Conservation (phyloP, 1,140 invertebrate species). For the Melanaphis sacchari region DNA sequence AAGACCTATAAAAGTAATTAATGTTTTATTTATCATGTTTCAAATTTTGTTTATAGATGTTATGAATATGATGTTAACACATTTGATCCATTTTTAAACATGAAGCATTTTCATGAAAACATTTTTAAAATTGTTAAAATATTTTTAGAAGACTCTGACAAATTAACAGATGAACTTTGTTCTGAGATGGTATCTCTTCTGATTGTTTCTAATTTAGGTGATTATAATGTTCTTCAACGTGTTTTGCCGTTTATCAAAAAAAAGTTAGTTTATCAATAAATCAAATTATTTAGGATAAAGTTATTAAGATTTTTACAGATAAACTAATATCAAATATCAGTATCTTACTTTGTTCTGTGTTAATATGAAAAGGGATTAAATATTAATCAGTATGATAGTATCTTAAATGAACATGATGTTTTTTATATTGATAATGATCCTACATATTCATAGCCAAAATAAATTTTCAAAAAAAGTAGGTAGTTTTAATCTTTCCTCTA, state of each 20-base stretch:
- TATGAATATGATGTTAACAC: conserved; percentile 39
- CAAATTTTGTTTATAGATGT: conserved; percentile 38
- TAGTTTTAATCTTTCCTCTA: too few species aligned
- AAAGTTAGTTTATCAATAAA: conserved; percentile 21
- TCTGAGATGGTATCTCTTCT: conserved; percentile 41
- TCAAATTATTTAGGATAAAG: conserved; percentile 2
- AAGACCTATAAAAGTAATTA: background rate
- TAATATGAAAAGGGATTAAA: background rate
- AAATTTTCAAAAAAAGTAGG: too few species aligned
- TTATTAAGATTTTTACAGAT: background rate
- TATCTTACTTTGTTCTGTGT: background rate
- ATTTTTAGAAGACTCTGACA: background rate
- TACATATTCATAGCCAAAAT: background rate
- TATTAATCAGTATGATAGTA: background rate
- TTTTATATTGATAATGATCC: background rate
- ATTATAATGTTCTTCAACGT: conserved; percentile 37
- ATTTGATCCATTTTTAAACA: conserved; percentile 50
- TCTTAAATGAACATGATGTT: background rate
- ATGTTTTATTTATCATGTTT: background rate
- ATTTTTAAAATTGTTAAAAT: conserved; percentile 44
- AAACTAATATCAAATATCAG: background rate
- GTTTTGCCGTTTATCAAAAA: conserved; percentile 28
- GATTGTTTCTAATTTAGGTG: conserved; percentile 38
- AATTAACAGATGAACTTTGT: conserved; percentile 25
- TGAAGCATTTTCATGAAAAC: conserved; percentile 44